A percentile compares a stretch with the other conserved stretches of the same genome.
phyloP scores from a whole-genome alignment of 2,113 vertebrate genomes.

The Piaya cayana region DNA sequence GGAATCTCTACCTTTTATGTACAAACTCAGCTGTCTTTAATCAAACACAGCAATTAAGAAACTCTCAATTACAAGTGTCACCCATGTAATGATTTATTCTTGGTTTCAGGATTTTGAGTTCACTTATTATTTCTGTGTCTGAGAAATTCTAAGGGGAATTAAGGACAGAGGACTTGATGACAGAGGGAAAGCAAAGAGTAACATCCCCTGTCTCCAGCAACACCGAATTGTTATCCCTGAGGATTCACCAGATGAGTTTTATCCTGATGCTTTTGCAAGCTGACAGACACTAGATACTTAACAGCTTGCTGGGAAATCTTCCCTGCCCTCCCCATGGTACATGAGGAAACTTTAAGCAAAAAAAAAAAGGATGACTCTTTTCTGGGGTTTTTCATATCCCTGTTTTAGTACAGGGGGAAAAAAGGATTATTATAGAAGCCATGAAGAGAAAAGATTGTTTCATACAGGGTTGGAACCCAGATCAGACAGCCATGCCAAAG shows the following conservation, averaged over 20 bases:
- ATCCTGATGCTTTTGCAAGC: background rate
- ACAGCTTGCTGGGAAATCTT: background rate
- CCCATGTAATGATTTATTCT: background rate
- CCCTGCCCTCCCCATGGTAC: background rate
- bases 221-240: accelerated
- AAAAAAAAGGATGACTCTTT: background rate
- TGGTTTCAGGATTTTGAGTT: background rate
- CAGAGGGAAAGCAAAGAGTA: background rate
- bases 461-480: background rate
- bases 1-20: background rate
- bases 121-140: background rate
- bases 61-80: slow-evolving; percentile 18
- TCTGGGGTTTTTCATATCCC: background rate
- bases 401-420: background rate
- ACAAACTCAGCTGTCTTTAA: slow-evolving; percentile 15
- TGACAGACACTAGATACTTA: background rate
- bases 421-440: background rate
- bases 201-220: background rate
- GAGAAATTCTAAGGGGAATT: background rate
- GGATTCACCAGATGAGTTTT: background rate
- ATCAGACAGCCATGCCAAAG: background rate
- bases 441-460: background rate
- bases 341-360: background rate
- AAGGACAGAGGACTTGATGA: background rate
- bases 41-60: slow-evolving; percentile 16